These are phyloP conservation scores for Melanotaenia pygmaea DNA, from an alignment of 2,797 vertebrate species.

Conservation along the genomic window DNA sequence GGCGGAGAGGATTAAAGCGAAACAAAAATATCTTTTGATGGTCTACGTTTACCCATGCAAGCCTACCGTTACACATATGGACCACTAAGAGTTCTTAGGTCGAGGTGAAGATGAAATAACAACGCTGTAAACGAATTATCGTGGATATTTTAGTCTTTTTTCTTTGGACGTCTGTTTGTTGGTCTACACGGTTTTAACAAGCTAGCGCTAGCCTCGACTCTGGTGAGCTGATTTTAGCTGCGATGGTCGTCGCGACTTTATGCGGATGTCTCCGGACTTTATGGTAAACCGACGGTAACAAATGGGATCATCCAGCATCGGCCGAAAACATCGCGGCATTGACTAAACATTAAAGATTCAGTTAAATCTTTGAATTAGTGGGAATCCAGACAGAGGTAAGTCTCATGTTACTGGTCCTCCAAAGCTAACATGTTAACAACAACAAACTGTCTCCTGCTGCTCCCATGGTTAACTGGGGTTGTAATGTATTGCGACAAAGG, in stretches of 20 bases:
- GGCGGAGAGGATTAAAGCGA: conserved; percentile 80
- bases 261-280: conserved; percentile 81
- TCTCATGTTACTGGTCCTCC: conserved; percentile 13
- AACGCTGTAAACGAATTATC: conserved; percentile 51
- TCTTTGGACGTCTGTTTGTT: conserved; percentile 70
- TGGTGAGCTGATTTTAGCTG: conserved; percentile 67
- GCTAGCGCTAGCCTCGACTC: conserved; percentile 72
- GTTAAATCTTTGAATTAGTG: conserved; percentile 47
- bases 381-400: conserved; percentile 79
- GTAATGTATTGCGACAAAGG: conserved; percentile 50
- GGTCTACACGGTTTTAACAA: conserved; percentile 71
- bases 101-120: conserved; percentile 63
- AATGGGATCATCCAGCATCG: conserved; percentile 86
- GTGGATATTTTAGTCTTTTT: conserved; percentile 75
- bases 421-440: conserved; percentile 58
- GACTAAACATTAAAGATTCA: conserved; percentile 63
- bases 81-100: conserved; percentile 52
- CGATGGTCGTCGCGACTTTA: conserved; percentile 78
- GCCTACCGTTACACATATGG: conserved; percentile 45
- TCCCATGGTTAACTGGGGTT: conserved; percentile 26
- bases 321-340: conserved; percentile 76
- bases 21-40: conserved; percentile 78
- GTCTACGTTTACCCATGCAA: conserved; percentile 57
- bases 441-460: conserved; percentile 62
- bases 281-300: conserved; percentile 79